These are phyloP conservation scores for Drepana arcuata DNA, from an alignment of 1,140 invertebrate genomes.

Conservation along the genomic window DNA sequence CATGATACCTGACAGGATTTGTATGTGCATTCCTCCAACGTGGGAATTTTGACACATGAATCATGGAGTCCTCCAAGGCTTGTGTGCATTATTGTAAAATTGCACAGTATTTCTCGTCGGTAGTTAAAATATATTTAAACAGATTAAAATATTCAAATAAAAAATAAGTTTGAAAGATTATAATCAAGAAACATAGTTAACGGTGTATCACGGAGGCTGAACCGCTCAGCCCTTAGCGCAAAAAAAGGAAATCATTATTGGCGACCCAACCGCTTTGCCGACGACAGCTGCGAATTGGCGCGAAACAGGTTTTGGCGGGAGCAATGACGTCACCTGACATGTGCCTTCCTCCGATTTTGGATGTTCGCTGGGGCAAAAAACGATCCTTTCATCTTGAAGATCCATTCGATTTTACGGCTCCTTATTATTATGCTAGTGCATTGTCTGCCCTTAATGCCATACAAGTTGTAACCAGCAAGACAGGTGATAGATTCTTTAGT, in stretches of 20 bases:
- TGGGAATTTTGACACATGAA: conserved; percentile 13
- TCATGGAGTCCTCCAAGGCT: conserved; percentile 6
- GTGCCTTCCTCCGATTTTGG: conserved; percentile 46
- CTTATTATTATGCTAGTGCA: conserved; percentile 35
- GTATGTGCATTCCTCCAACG: conserved; percentile 9
- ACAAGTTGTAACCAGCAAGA: conserved; percentile 9
- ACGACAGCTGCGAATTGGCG: conserved; percentile 65
- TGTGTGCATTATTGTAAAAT: conserved; percentile 5
- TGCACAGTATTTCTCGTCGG: too few relatives aligned
- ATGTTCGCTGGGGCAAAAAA: conserved; percentile 45
- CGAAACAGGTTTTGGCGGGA: conserved; percentile 59
- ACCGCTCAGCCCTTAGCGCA: conserved; percentile 27
- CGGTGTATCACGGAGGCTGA: conserved; percentile 58
- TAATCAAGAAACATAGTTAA: conserved; percentile 53
- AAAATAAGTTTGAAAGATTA: too few relatives aligned
- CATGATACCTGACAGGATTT: conserved; percentile 1
- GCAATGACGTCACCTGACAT: conserved; percentile 61
- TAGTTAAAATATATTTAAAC: too few relatives aligned
- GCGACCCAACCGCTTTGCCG: conserved; percentile 43
- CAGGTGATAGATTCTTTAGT: conserved; percentile 15
- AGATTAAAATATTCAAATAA: too few relatives aligned
- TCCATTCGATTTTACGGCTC: conserved; percentile 46
- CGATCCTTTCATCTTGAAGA: conserved; percentile 29
- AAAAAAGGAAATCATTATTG: conserved; percentile 46
- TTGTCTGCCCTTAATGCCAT: conserved; percentile 23